A percentile compares a stretch with the other conserved stretches of the same genome.
Evolutionary conservation across 1,140 invertebrate species (phyloP).

Genomic region (Atopsyche davidsoni): DNA sequence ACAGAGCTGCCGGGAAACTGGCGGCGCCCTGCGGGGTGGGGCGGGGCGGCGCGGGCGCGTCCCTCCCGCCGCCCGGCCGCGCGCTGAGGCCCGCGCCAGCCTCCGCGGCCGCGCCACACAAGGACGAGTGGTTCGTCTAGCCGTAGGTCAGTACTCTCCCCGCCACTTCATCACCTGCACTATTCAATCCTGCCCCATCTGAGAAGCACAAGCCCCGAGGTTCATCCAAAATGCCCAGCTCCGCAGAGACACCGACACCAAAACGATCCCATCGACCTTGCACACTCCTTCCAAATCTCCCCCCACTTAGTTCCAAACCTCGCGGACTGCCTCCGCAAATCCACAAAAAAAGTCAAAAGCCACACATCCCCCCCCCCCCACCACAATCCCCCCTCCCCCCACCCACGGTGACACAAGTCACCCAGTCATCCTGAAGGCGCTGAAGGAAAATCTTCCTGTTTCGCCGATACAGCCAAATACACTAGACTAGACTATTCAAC

Average conservation of each 20-base stretch:
- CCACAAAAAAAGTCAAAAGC: too few relatives aligned
- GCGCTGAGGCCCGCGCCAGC: conserved; percentile 43
- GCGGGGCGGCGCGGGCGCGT: conserved; percentile 53
- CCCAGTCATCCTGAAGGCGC: too few relatives aligned
- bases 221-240: neutral
- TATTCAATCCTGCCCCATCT: neutral
- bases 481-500: too few relatives aligned
- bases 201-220: neutral
- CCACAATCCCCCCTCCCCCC: too few relatives aligned
- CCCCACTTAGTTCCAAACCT: too few relatives aligned
- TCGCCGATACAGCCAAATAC: too few relatives aligned
- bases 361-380: too few relatives aligned
- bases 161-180: conserved; percentile 32
- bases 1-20: conserved; percentile 78
- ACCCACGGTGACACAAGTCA: too few relatives aligned
- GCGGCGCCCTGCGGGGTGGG: conserved; percentile 85
- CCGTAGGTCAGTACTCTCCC: conserved; percentile 48
- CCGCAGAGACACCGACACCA: neutral
- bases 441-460: too few relatives aligned
- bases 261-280: too few relatives aligned
- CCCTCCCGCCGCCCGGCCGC: conserved; percentile 47
- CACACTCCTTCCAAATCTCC: too few relatives aligned
- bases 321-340: too few relatives aligned
- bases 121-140: conserved; percentile 69
- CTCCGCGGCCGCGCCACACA: conserved; percentile 48